These are phyloP conservation scores for Himalopsyche kuldschensis DNA, from an alignment of 2,888 invertebrate genomes.

Conservation along the genomic window DNA sequence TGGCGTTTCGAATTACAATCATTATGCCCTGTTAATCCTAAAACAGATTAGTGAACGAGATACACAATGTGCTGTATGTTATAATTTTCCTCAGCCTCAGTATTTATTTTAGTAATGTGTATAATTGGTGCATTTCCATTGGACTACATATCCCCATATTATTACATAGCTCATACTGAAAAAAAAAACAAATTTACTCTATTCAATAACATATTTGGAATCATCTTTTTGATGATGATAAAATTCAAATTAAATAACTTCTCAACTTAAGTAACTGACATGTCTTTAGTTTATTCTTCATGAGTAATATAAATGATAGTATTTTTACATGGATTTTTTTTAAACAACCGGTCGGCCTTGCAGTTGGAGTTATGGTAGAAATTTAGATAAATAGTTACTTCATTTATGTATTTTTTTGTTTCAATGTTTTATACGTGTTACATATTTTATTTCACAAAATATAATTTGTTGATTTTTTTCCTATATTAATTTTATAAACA, in stretches of 20 bases:
- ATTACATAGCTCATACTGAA: background rate
- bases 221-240: background rate
- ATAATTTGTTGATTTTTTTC: slow-evolving; percentile 18
- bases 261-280: background rate
- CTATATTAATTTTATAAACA: slow-evolving; percentile 11
- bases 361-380: background rate
- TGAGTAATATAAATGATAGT: background rate
- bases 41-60: background rate
- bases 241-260: background rate
- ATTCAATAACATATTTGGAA: too few species aligned
- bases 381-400: background rate
- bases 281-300: background rate
- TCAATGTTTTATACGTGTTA: slow-evolving; percentile 21
- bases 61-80: background rate
- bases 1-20: background rate
- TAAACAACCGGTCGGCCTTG: background rate
- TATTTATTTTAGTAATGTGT: background rate
- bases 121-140: background rate
- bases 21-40: background rate
- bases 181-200: background rate
- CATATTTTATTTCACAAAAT: slow-evolving; percentile 22
- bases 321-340: background rate
- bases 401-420: slow-evolving; percentile 20
- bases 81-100: background rate
- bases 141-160: background rate